Base-by-base conservation (phyloP, 2,888 invertebrate genomes). In the Callosobruchus maculatus region DNA sequence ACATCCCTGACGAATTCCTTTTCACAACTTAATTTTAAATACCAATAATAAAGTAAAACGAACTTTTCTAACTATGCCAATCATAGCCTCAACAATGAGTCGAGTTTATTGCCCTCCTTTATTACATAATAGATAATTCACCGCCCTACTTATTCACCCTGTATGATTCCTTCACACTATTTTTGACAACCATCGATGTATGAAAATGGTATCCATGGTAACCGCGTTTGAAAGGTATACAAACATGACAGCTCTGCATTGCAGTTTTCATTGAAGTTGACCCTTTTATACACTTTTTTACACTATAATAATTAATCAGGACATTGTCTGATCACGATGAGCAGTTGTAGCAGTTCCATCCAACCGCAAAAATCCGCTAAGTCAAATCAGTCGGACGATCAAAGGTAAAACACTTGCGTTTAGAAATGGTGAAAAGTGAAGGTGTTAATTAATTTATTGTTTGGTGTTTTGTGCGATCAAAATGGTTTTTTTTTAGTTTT, bases 161-260 rank as follows among this genome's bases (percentile, higher is more conserved):
- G 68, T 68, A 21, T 21, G 68, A 49, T 49, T 49, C 49, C 49
- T 49, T 49, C 49, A 49, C 49, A 49, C 18, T 18, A 49, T 7
- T 49, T 49, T 49, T 49, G 49, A 49, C 49, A 49, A 49, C 13
- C 49, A 49, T 49, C 13, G 49, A 49, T 49, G 49, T 49, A 49
- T 13, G 13, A 49, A 49, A 49, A 49, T 49, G 49, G 68, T 68
- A 68, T 21, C 22, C 21, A 22, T 68, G 9, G 68, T 68, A 21
- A 68, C 22, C 4, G 5, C 67, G 70, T 67, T 76, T 75, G 74
- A 75, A 76, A 75, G 77, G 78, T 77, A 83, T 82, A 84, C 85
- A 84, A 85, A 86, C 83, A 84, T 79, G 78, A 83, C 83, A 83
- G 81, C 81, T 78, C 84, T 84, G 83, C 83, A 85, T 82, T 85